Evolutionary conservation across 2,797 vertebrate species (phyloP).

Genomic region (Sparus aurata): DNA sequence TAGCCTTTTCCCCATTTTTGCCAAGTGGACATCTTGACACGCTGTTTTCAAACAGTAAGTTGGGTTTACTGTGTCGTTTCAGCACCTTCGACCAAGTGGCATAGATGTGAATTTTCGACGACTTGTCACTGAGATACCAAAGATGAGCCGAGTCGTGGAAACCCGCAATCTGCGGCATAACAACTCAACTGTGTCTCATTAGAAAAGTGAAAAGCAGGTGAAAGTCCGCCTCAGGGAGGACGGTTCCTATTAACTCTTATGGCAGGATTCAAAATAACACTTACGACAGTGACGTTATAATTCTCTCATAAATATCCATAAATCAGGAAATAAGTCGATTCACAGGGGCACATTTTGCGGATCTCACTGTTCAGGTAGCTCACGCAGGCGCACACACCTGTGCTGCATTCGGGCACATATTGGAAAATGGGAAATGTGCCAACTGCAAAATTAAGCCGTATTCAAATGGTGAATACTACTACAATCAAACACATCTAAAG

Average conservation of each 20-base stretch:
- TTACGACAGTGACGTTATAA: not conserved
- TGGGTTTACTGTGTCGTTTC: constrained; percentile 35
- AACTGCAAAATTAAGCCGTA: not conserved
- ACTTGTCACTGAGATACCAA: constrained; percentile 46
- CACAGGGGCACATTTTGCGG: not conserved
- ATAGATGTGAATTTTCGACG: constrained; percentile 57
- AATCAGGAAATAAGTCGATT: too few species aligned
- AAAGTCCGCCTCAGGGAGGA: not conserved
- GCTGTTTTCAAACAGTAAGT: constrained; percentile 21
- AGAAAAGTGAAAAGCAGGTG: not conserved
- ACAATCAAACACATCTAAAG: not conserved
- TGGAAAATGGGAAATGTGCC: constrained; percentile 10
- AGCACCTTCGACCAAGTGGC: constrained; percentile 60
- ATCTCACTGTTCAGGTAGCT: not conserved
- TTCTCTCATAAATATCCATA: not conserved
- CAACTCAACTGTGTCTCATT: constrained; percentile 16
- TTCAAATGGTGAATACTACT: not conserved
- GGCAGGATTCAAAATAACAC: not conserved
- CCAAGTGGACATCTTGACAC: constrained; percentile 14
- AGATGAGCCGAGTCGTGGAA: constrained; percentile 36
- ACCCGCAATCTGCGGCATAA: constrained; percentile 50
- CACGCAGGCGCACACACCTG: constrained; percentile 20
- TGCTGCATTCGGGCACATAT: constrained; percentile 23
- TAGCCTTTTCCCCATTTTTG: not conserved
- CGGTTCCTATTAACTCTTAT: rapidly evolving